phyloP scores from a whole-genome alignment of 2,113 vertebrate species.

The Geothlypis trichas region DNA sequence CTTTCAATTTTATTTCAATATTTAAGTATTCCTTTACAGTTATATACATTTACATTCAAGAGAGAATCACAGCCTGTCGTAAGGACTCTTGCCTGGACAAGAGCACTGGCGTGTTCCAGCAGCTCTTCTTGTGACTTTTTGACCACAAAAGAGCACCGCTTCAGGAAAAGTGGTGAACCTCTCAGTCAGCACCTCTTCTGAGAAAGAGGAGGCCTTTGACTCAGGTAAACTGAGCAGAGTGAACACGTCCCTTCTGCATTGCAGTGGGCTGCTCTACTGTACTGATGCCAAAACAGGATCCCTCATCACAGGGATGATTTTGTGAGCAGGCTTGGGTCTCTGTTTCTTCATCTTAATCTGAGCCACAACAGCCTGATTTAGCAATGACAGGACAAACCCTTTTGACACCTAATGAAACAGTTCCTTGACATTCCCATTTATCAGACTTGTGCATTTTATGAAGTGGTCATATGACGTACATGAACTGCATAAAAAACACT shows the following conservation, averaged over 20 bases:
- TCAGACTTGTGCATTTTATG: background rate
- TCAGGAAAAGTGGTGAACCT: background rate
- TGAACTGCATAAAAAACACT: background rate
- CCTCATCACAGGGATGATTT: rapidly evolving
- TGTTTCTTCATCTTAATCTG: background rate
- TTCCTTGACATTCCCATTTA: background rate
- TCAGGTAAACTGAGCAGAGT: background rate
- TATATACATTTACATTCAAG: background rate
- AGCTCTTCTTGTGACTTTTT: background rate
- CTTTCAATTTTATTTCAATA: background rate
- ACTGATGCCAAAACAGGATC: background rate
- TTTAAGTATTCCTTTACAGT: background rate
- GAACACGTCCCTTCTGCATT: background rate
- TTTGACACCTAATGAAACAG: background rate
- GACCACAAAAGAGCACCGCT: background rate
- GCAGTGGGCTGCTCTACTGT: background rate
- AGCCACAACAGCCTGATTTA: background rate
- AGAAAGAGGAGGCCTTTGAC: background rate
- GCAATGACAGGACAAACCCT: background rate
- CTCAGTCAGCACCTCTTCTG: background rate
- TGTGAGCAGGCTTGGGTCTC: background rate
- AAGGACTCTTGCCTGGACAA: background rate
- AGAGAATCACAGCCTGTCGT: background rate
- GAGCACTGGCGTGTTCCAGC: background rate
- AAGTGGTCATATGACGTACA: background rate